Evolutionary conservation across 2,113 vertebrate species (phyloP).

Genomic region (Lepus americanus): DNA sequence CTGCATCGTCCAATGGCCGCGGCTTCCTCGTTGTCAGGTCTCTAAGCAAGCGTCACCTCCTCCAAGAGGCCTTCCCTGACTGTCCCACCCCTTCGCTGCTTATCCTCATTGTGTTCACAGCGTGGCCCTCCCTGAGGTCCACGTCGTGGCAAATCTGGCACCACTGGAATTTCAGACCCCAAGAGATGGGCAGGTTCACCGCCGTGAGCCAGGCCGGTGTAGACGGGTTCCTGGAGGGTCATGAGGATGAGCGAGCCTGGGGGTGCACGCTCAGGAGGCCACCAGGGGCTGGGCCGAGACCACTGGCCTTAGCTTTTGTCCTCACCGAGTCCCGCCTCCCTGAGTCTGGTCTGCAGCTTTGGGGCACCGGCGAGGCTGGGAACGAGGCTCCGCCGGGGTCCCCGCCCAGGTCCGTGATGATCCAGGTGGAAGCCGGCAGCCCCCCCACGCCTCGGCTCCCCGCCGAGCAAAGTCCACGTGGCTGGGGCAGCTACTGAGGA

Average conservation of each 20-base stretch:
- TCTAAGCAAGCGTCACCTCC: neutral
- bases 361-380: neutral
- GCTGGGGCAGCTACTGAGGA: too few relatives aligned
- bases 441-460: neutral
- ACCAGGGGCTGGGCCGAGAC: neutral
- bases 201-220: rapidly evolving
- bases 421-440: neutral
- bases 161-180: neutral
- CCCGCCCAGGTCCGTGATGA: neutral
- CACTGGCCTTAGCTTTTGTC: neutral
- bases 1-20: neutral
- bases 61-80: neutral
- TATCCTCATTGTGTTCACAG: neutral
- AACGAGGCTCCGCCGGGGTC: neutral
- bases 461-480: too few relatives aligned
- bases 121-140: rapidly evolving
- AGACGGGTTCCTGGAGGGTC: neutral
- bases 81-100: rapidly evolving
- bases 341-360: rapidly evolving
- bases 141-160: neutral
- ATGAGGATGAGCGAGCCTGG: rapidly evolving
- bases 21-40: neutral
- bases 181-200: rapidly evolving
- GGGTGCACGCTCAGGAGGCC: neutral
- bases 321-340: neutral